Base-by-base conservation (phyloP, 30 jellyfish, hydroid and myxozoan genomes). In the Chrysaora quinquecirrha region DNA sequence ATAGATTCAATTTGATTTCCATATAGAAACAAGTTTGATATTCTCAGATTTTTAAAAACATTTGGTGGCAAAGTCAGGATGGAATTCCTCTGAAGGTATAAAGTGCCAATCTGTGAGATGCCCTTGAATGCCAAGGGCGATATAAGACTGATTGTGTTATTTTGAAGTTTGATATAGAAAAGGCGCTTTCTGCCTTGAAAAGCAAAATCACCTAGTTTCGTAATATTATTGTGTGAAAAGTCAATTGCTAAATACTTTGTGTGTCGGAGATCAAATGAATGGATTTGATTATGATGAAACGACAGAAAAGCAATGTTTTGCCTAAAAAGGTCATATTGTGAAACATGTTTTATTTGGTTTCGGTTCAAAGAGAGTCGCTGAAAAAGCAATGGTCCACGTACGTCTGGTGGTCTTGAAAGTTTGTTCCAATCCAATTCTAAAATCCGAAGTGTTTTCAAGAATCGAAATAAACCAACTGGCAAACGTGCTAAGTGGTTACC, bases 101-200 rank as follows among this genome's bases (percentile, higher is more conserved):
- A 48, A 16, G 68, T 48, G 30, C 73, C 82, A 1, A 64, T 38
- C 35, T 19, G 14, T 34, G 49, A 9, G 0, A 83, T 20, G 0
- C 94, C 88, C 21, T 30, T n/a, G 30, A 83, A 83, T 0, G 82
- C 82, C 0, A 21, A n/a, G 9, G 74, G 58, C 25, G 85, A 24
- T 34, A 83, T 30, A 12, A 12, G 30, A 0, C 21, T 60, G 0
- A 83, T 20, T 16, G 25, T n/a, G 67, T 83, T 83, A 31, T 34
- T 38, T 24, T 75, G 67, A 21, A 75, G 65, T 27, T 25, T 27
- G 0, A 76, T 60, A 3, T 20, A 12, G 1, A 60, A 58, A 10
- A 61, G 6, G 19, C 22, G 1, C 24, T 24, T 60, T 0, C 7
- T 29, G 34, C 29, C 21, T 2, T 43, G 9, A 9, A 6, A 16